phyloP scores from a whole-genome alignment of 2,113 vertebrate species.

The Rhinichthys klamathensis region DNA sequence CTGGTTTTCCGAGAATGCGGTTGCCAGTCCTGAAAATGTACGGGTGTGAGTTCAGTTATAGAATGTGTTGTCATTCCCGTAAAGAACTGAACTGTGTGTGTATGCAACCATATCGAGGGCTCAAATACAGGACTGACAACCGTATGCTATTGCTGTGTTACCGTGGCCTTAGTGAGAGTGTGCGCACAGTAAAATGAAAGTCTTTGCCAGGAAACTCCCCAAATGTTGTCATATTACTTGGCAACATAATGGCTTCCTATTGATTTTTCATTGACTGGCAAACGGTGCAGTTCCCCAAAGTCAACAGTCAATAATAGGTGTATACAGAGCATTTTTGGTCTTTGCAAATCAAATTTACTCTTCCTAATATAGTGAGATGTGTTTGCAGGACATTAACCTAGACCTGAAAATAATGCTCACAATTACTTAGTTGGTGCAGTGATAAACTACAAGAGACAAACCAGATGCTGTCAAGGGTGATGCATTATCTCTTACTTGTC shows the following conservation, averaged over 20 bases:
- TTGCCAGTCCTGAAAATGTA: too few species aligned
- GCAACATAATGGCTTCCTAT: slow-evolving; percentile 37
- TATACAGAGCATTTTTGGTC: not conserved
- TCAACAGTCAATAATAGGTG: slow-evolving; percentile 28
- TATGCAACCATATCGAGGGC: too few species aligned
- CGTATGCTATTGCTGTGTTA: too few species aligned
- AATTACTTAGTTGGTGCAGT: slow-evolving; percentile 18
- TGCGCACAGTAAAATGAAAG: slow-evolving; percentile 7
- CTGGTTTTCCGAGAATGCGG: too few species aligned
- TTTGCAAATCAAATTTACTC: slow-evolving; percentile 44
- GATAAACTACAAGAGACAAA: not conserved
- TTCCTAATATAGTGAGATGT: not conserved
- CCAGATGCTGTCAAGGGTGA: not conserved
- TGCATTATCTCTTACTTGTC: not conserved
- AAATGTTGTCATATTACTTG: slow-evolving; percentile 37
- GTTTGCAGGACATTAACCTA: slow-evolving; percentile 57
- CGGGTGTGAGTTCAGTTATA: too few species aligned
- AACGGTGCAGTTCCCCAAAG: slow-evolving; percentile 15
- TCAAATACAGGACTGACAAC: too few species aligned
- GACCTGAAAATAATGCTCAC: slow-evolving; percentile 3
- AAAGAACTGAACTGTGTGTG: too few species aligned
- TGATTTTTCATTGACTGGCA: slow-evolving; percentile 47
- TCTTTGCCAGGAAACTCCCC: slow-evolving; percentile 29
- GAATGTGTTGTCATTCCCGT: too few species aligned
- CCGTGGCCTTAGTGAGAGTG: too few species aligned